These are phyloP conservation scores for Dendroctonus valens DNA, from an alignment of 1,140 invertebrate genomes.

Conservation along the genomic window DNA sequence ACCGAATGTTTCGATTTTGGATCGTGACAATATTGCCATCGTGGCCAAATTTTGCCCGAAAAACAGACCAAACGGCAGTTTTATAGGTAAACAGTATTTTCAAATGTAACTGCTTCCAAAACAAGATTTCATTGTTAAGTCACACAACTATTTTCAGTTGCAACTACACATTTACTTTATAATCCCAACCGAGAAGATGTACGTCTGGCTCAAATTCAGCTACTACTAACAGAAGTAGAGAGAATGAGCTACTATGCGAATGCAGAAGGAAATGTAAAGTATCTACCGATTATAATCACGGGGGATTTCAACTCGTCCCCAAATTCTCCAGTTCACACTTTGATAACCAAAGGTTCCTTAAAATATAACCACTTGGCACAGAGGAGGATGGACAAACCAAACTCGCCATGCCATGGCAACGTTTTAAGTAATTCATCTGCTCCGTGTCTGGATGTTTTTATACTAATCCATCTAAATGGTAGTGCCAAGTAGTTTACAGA, in stretches of 20 bases:
- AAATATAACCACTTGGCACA: conserved; percentile 55
- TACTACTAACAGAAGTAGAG: conserved; percentile 81
- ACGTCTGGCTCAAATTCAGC: conserved; percentile 78
- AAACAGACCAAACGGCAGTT: conserved; percentile 51
- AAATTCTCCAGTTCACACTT: conserved; percentile 67
- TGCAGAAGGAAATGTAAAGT: conserved; percentile 41
- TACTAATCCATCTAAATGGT: conserved; percentile 34
- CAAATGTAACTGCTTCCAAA: not conserved
- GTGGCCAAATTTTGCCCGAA: conserved; percentile 70
- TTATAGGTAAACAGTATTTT: conserved; percentile 49
- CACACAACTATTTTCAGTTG: conserved; percentile 57
- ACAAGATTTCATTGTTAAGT: not conserved
- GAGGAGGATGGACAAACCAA: conserved; percentile 39
- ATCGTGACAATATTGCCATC: conserved; percentile 85
- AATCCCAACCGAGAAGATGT: conserved; percentile 87
- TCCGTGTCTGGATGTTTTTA: not conserved
- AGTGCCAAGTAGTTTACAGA: conserved; percentile 56
- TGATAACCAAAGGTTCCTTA: conserved; percentile 67
- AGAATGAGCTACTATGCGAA: conserved; percentile 61
- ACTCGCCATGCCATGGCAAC: conserved; percentile 27
- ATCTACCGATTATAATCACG: conserved; percentile 78
- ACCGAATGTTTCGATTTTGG: conserved; percentile 58
- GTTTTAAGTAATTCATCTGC: conserved; percentile 34
- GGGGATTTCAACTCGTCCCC: conserved; percentile 89
- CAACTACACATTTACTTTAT: conserved; percentile 93